Conservation (phyloP, 2,797 vertebrate genomes). For the Adelosebastes latens region DNA sequence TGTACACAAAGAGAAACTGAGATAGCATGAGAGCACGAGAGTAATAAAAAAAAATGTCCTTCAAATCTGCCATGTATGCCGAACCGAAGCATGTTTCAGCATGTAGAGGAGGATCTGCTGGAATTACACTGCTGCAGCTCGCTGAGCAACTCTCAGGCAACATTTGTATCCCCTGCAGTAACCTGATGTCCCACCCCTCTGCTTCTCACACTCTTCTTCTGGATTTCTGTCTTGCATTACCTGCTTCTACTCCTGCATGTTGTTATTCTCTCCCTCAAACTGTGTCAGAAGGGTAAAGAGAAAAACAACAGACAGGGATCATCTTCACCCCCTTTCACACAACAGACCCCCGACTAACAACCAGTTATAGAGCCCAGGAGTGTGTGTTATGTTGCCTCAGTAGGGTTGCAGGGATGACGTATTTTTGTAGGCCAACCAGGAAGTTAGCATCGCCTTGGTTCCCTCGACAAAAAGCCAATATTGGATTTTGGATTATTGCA, state of each 20-base stretch:
- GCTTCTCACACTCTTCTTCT: slow-evolving; percentile 15
- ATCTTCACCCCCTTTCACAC: not conserved
- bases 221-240: slow-evolving; percentile 4
- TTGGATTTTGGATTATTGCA: too few relatives aligned
- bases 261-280: slow-evolving; percentile 13
- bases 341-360: not conserved
- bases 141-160: slow-evolving; percentile 48
- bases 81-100: slow-evolving; percentile 50
- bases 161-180: slow-evolving; percentile 43
- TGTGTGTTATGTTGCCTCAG: not conserved
- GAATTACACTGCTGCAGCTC: slow-evolving; percentile 55
- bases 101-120: slow-evolving; percentile 42
- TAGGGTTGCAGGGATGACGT: too few relatives aligned
- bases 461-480: too few relatives aligned
- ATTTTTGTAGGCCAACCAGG: too few relatives aligned
- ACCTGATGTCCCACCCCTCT: slow-evolving; percentile 34
- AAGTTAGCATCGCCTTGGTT: too few relatives aligned
- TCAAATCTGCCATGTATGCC: slow-evolving; percentile 35
- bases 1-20: slow-evolving; percentile 39
- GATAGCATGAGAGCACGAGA: slow-evolving; percentile 37
- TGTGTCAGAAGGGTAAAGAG: slow-evolving; percentile 25
- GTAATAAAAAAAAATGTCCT: slow-evolving; percentile 38
- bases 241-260: slow-evolving; percentile 4
- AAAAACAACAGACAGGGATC: slow-evolving; percentile 16
- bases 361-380: not conserved